Base-by-base conservation (phyloP, 2,797 vertebrate genomes). In the Ptychobarbus kaznakovi region DNA sequence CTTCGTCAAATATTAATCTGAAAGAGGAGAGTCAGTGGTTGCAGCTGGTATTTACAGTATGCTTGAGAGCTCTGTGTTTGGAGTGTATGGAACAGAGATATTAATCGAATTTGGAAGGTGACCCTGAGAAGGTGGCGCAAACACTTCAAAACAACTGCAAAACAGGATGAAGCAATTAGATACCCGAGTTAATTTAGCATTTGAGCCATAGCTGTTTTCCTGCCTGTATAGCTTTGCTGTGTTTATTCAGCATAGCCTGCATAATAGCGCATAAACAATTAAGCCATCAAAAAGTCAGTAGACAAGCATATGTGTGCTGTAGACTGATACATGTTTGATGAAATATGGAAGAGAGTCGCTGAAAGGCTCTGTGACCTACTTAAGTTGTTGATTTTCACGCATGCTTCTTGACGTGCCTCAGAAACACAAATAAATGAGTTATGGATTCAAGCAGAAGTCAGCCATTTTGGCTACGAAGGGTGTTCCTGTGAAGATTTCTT, bases 281-380 rank as follows among this genome's bases (percentile, higher is more conserved):
- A 81, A 77, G 91, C 89, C 82, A 80, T 89, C 90, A 35, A 90
- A 88, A 92, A 93, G 91, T 91, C 92, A 88, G 90, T 90, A 89
- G 89, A 92, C 92, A 90, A 86, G 87, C 81, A 90, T 93, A 91
- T 93, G 90, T 92, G 91, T 93, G 93, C 92, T 88, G 91, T 78
- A 92, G 92, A 94, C 93, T 95, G 94, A 93, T 95, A 92, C 94
- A 95, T 94, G 93, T 95, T 95, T 95, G 92, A 95, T 95, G 92
- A 92, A 89, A 92, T 90, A 82, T 88, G 91, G 92, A 93, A 93
- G 94, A 92, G 93, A 92, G 93, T 91, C 92, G 89, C 92, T 93
- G 90, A 92, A 94, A 93, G 90, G 90, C 93, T 93, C 90, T 90
- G 88, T 96, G 95, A 95, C 95, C 95, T 95, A 95, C 93, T 95